phyloP scores from a whole-genome alignment of 1,140 invertebrate genomes.

The Drosophila santomea region DNA sequence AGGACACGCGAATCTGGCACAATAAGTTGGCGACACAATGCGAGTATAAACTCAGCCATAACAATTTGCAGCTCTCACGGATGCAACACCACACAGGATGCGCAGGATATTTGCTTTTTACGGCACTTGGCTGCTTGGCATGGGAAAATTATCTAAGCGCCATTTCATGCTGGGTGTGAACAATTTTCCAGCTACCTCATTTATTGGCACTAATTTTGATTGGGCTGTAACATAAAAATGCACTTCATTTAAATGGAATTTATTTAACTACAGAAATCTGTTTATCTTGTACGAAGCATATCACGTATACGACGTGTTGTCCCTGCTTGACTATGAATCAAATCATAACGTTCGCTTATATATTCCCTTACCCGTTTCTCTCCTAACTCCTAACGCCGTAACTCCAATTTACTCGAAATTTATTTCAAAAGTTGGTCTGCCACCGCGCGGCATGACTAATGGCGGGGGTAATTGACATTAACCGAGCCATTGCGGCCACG shows the following conservation, averaged over 20 bases:
- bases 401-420: neutral
- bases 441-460: neutral
- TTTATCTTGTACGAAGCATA: neutral
- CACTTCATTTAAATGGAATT: neutral
- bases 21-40: conserved; percentile 39
- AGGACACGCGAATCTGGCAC: conserved; percentile 49
- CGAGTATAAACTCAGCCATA: conserved; percentile 23
- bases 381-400: no score
- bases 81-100: conserved; percentile 4
- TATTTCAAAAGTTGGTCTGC: neutral
- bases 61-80: conserved; percentile 34
- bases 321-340: neutral
- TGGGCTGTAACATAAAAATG: neutral
- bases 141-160: conserved; percentile 14
- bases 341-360: no score
- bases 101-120: conserved; percentile 9
- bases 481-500: neutral
- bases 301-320: neutral
- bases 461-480: conserved; percentile 9
- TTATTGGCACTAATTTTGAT: neutral
- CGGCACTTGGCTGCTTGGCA: conserved; percentile 1
- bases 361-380: no score
- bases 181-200: neutral
- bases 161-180: conserved; percentile 1
- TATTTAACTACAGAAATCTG: neutral